Base-by-base conservation (phyloP, 2,888 invertebrate genomes). In the Tetranychus piercei region DNA sequence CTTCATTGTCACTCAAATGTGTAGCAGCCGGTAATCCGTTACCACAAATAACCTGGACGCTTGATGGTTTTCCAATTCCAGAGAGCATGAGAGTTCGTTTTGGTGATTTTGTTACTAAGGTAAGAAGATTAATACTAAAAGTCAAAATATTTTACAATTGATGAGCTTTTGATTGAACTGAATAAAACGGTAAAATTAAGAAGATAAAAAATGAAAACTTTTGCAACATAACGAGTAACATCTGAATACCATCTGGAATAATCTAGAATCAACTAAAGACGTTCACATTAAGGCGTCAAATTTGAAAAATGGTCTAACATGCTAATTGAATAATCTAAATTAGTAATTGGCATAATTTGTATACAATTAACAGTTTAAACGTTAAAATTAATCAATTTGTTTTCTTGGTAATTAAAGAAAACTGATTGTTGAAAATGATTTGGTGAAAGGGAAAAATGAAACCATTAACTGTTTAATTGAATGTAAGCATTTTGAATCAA, bases 61-160 rank as follows among this genome's bases (percentile, higher is more conserved):
- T 80, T 65, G 83, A 83, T 76, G 83, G 80, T 34, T 80, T 79
- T 18, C 79, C 80, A 1, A 78, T 82, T 8, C 79, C 79, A 2
- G 77, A 78, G 71, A 79, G 80, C 44, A 76, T 79, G 5, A 77
- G 80, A 44, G 78, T 81, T 20, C 79, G 79, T 66, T 79, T 80
- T 34, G 81, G 80, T 23, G 80, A 80, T 72, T 80, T 80, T 73
- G 79, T 80, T n/a, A 81, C 81, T 6, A 76, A 74, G 65, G 76
- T 74, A 70, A 74, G 72, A 20, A 11, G 20, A 44, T 55, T 69
- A 55, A 55, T 34, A 55, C 55, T 45, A 6, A 9, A 55, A 73
- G 15, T 15, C 55, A 55, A 55, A 55, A 15, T 55, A 55, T 15
- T 55, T 55, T 9, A 15, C 15, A 55, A 15, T 55, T 15, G 34